Percentiles rank a stretch among this genome's conserved stretches.
These are phyloP conservation scores for Buphagus erythrorhynchus DNA, from an alignment of 2,797 vertebrate genomes.

Conservation along the genomic window DNA sequence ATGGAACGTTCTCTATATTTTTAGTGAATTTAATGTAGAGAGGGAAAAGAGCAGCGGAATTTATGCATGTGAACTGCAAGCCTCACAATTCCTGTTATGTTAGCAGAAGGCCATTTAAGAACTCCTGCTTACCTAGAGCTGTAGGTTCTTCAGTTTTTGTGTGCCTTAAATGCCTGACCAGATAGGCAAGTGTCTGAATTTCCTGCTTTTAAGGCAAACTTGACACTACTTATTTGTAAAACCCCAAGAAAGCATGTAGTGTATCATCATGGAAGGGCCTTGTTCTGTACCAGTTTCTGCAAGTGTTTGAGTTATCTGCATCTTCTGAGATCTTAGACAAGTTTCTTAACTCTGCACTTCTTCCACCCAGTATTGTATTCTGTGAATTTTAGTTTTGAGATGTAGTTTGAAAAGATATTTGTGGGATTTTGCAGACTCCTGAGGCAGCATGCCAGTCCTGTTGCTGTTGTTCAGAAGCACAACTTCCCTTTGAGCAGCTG, in stretches of 20 bases:
- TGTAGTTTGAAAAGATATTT: not conserved
- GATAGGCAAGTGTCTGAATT: not conserved
- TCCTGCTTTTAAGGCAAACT: not conserved
- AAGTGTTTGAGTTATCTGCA: not conserved
- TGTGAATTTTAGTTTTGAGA: not conserved
- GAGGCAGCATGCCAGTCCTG: not conserved
- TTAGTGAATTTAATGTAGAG: not conserved
- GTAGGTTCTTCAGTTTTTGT: not conserved
- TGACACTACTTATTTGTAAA: not conserved
- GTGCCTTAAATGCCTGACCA: not conserved
- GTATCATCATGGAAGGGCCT: accelerated
- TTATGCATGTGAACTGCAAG: not conserved
- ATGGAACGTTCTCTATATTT: not conserved
- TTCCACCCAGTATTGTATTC: not conserved
- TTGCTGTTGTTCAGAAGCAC: not conserved
- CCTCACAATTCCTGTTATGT: not conserved
- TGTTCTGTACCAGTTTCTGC: not conserved
- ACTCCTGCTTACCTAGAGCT: not conserved
- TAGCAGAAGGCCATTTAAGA: not conserved
- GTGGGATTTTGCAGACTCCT: not conserved
- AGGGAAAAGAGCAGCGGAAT: not conserved
- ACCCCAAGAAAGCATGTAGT: not conserved
- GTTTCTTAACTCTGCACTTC: not conserved
- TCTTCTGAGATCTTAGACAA: not conserved
- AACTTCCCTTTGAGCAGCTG: not conserved